phyloP scores from a whole-genome alignment of 37 sponge, comb jelly and placozoan genomes.

The Crambe crambe region DNA sequence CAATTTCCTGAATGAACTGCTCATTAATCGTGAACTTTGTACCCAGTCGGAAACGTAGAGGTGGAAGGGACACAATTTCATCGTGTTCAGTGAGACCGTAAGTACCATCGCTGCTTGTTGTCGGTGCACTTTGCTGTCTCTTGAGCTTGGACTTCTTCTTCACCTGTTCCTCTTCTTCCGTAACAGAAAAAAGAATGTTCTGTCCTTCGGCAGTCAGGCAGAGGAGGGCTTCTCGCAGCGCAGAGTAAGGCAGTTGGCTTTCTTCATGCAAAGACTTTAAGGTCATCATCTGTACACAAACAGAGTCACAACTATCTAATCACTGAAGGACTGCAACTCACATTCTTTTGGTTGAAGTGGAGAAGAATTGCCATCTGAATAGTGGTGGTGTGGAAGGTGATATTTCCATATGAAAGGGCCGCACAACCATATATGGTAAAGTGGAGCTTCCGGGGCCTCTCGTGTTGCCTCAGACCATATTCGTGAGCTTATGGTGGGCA shows the following conservation, averaged over 20 bases:
- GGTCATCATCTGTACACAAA: neutral
- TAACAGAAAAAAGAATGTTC: neutral
- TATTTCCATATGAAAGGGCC: slow-evolving; percentile 16
- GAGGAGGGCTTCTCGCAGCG: neutral
- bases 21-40: neutral
- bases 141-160: neutral
- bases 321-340: slow-evolving; percentile 1
- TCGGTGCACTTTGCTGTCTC: neutral
- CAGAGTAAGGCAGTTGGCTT: neutral
- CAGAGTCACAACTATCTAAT: neutral
- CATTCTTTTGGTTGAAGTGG: slow-evolving; percentile 63
- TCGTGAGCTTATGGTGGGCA: slow-evolving; percentile 20
- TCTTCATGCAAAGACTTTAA: neutral
- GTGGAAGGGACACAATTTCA: neutral
- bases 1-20: no score
- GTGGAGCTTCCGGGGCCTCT: slow-evolving; percentile 43
- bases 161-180: neutral
- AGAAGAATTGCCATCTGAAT: slow-evolving; percentile 74
- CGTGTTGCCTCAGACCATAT: slow-evolving; percentile 54
- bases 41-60: neutral
- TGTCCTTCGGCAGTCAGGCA: neutral
- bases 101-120: no score
- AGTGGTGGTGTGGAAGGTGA: slow-evolving; percentile 46
- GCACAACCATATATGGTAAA: slow-evolving; percentile 81
- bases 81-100: neutral